These are phyloP conservation scores for Eledona agricola DNA, from an alignment of 2,888 invertebrate genomes.

Conservation along the genomic window DNA sequence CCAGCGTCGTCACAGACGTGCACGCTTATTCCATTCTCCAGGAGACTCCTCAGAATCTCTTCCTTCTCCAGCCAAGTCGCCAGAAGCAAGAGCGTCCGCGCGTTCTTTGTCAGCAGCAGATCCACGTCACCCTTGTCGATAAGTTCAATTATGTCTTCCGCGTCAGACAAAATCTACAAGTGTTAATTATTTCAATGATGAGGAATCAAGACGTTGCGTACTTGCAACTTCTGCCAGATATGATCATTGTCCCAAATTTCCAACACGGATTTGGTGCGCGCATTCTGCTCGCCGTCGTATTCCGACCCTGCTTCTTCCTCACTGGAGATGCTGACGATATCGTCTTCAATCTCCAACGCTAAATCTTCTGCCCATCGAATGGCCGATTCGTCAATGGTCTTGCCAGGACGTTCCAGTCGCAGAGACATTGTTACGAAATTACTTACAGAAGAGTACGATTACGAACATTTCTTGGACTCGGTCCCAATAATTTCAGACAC, in stretches of 20 bases:
- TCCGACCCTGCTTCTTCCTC: slow-evolving; percentile 65
- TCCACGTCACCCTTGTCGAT: slow-evolving; percentile 63
- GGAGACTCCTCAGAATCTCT: slow-evolving; percentile 65
- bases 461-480: slow-evolving; percentile 13
- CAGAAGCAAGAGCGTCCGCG: slow-evolving; percentile 68
- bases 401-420: slow-evolving; percentile 6
- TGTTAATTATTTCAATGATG: not conserved
- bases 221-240: slow-evolving; percentile 54
- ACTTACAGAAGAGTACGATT: not conserved
- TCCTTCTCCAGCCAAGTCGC: slow-evolving; percentile 71
- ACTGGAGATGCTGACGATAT: slow-evolving; percentile 62
- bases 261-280: slow-evolving; percentile 48
- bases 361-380: slow-evolving; percentile 41
- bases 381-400: slow-evolving; percentile 24
- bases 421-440: slow-evolving; percentile 22
- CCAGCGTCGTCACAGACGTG: slow-evolving; percentile 74
- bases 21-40: slow-evolving; percentile 69
- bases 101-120: slow-evolving; percentile 60
- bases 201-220: slow-evolving; percentile 45
- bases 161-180: slow-evolving; percentile 57
- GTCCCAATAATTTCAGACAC: slow-evolving; percentile 21
- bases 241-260: slow-evolving; percentile 58
- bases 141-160: slow-evolving; percentile 60
- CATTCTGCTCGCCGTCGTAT: slow-evolving; percentile 52
- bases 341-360: slow-evolving; percentile 39